Conservation (phyloP, 2,797 vertebrate species). For the Pterois miles region DNA sequence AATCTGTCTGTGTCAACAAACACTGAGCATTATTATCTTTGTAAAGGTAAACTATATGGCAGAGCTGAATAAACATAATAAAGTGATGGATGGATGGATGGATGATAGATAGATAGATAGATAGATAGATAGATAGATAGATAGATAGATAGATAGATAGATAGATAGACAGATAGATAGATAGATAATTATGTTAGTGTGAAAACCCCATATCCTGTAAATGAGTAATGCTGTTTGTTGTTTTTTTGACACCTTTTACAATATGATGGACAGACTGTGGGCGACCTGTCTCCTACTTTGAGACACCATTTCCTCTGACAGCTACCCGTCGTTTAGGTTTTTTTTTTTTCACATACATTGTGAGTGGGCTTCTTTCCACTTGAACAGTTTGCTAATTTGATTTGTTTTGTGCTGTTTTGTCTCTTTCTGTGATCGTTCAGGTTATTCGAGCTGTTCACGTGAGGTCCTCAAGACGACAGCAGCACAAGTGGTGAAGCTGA, state of each 20-base stretch:
- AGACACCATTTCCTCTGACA: slow-evolving; percentile 24
- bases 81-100: no score
- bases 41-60: neutral
- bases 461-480: slow-evolving; percentile 13
- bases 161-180: no score
- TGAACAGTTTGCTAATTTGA: neutral
- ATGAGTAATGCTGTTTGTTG: neutral
- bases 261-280: neutral
- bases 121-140: no score
- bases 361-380: neutral
- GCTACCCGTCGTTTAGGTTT: neutral
- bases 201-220: neutral
- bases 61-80: no score
- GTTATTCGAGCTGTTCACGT: neutral
- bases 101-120: no score
- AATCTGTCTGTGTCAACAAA: no score
- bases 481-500: neutral
- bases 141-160: no score
- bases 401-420: neutral
- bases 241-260: neutral
- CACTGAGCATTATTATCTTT: neutral
- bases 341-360: neutral
- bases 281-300: neutral
- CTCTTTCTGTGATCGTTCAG: slow-evolving; percentile 34
- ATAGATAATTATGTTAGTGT: neutral